Evolutionary conservation across 1,140 invertebrate genomes (phyloP).

Genomic region (Callitettix versicolor): DNA sequence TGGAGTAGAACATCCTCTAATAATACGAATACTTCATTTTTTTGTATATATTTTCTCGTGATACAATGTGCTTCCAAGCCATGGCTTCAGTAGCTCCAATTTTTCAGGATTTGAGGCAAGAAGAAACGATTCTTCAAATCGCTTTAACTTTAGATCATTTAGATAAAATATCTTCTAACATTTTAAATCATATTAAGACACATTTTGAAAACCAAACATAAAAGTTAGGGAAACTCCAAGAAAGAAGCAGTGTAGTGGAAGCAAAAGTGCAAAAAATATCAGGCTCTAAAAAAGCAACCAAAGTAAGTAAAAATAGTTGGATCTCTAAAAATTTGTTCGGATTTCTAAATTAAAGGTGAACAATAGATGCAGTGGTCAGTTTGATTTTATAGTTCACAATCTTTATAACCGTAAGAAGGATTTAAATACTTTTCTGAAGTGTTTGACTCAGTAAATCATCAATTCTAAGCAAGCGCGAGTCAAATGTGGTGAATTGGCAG

Average conservation of each 20-base stretch:
- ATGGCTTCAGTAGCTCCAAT: constrained; percentile 36
- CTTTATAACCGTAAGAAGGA: too few relatives aligned
- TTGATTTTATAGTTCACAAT: too few relatives aligned
- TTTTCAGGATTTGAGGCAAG: constrained; percentile 61
- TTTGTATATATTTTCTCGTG: too few relatives aligned
- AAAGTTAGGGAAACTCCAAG: constrained; percentile 42
- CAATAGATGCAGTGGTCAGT: too few relatives aligned
- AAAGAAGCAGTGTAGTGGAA: constrained; percentile 43
- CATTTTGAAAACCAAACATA: constrained; percentile 57
- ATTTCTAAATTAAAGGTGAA: too few relatives aligned
- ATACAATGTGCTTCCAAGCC: too few relatives aligned
- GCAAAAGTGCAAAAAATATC: constrained; percentile 59
- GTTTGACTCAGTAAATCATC: too few relatives aligned
- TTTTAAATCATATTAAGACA: constrained; percentile 62
- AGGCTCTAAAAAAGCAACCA: constrained; percentile 70
- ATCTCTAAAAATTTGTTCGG: neutral
- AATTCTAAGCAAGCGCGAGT: too few relatives aligned
- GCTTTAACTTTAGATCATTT: constrained; percentile 73
- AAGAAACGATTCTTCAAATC: constrained; percentile 81
- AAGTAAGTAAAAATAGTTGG: constrained; percentile 34
- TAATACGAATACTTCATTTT: too few relatives aligned
- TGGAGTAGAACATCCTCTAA: too few relatives aligned
- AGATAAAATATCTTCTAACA: constrained; percentile 60
- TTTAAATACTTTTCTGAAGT: too few relatives aligned
- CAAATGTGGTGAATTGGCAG: too few relatives aligned